Conservation (phyloP, 2,113 vertebrate species). For the Scopus umbretta region DNA sequence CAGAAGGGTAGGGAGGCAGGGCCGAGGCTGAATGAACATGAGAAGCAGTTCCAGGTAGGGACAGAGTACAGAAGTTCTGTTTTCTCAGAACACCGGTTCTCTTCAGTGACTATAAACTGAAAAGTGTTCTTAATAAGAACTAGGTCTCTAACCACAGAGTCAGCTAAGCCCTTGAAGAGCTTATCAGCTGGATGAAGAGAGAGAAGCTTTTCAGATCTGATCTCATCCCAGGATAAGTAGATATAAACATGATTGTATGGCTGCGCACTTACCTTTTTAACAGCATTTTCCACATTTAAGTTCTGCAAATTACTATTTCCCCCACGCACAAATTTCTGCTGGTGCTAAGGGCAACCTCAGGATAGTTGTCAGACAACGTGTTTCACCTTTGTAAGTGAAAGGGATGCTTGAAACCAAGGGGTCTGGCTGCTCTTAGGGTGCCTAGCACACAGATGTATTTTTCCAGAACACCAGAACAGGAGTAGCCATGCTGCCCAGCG, state of each 20-base stretch:
- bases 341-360: neutral
- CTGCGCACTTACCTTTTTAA: neutral
- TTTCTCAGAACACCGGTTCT: neutral
- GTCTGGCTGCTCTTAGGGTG: neutral
- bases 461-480: neutral
- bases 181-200: neutral
- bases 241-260: neutral
- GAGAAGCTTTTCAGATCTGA: constrained; percentile 18
- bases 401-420: neutral
- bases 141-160: neutral
- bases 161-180: constrained; percentile 33
- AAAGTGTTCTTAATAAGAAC: neutral
- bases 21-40: neutral
- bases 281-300: neutral
- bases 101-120: neutral
- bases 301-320: neutral
- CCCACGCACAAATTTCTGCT: neutral
- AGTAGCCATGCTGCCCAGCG: neutral
- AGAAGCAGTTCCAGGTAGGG: neutral
- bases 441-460: accelerated
- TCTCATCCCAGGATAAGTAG: neutral
- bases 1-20: neutral
- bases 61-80: neutral
- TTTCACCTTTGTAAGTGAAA: neutral
- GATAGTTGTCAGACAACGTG: neutral